Percentiles rank a stretch among this genome's conserved stretches.
Conservation (phyloP, 2,797 vertebrate genomes). For the Cheracebus regulus region DNA sequence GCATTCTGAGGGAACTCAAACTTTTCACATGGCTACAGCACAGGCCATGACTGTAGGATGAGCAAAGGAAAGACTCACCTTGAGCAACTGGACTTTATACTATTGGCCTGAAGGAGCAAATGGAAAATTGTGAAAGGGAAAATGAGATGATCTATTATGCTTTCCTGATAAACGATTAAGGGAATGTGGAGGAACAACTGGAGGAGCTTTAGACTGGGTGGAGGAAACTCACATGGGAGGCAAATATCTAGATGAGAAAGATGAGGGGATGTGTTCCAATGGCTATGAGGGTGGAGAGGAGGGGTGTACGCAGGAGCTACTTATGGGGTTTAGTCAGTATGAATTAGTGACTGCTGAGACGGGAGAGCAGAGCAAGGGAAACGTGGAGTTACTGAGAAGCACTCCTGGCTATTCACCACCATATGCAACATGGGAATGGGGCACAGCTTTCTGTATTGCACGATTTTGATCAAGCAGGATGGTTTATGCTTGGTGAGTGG, state of each 20-base stretch:
- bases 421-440: not conserved
- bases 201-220: not conserved
- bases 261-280: not conserved
- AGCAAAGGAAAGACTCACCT: conserved; percentile 16
- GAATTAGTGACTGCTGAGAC: not conserved
- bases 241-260: not conserved
- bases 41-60: not conserved
- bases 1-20: not conserved
- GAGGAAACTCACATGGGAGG: not conserved
- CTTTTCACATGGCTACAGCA: not conserved
- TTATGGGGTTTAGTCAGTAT: not conserved
- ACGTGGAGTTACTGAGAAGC: not conserved
- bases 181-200: not conserved
- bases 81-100: not conserved
- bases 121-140: not conserved
- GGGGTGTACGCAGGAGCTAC: not conserved
- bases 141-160: not conserved
- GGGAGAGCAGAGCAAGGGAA: not conserved
- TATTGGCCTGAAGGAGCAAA: not conserved
- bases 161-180: conserved; percentile 22
- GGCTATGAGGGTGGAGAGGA: not conserved
- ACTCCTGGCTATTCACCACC: not conserved
- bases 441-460: not conserved
- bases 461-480: not conserved
- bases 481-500: not conserved